Evolutionary conservation across 2,113 vertebrate species (phyloP).

Genomic region (Gobiocypris rarus): DNA sequence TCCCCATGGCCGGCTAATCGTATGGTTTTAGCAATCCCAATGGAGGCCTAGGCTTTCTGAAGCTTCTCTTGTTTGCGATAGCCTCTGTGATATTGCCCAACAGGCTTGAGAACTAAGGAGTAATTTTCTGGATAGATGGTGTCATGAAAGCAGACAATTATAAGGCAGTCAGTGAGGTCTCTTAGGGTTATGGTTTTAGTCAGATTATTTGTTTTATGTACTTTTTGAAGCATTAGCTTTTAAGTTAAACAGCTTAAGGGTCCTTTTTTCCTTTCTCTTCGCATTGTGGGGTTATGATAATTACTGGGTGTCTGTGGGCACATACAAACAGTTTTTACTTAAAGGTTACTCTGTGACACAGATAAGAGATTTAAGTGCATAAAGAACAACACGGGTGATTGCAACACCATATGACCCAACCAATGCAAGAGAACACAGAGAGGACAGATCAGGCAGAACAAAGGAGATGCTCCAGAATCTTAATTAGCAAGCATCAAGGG

Average conservation of each 20-base stretch:
- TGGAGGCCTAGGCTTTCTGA: conserved; percentile 67
- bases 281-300: conserved; percentile 72
- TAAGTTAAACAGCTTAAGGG: conserved; percentile 79
- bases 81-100: conserved; percentile 72
- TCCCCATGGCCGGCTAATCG: conserved; percentile 71
- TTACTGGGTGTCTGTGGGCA: conserved; percentile 75
- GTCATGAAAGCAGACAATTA: conserved; percentile 82
- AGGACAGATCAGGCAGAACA: conserved; percentile 40
- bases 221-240: conserved; percentile 78
- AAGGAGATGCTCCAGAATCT: conserved; percentile 39
- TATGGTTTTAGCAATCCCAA: conserved; percentile 71
- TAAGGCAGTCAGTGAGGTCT: conserved; percentile 76
- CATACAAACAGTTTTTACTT: conserved; percentile 63
- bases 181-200: conserved; percentile 79
- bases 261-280: conserved; percentile 60
- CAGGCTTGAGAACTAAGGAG: conserved; percentile 74
- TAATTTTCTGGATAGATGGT: conserved; percentile 79
- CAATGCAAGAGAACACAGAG: conserved; percentile 20
- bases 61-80: conserved; percentile 73
- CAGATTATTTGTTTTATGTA: conserved; percentile 80
- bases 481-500: conserved; percentile 50
- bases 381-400: conserved; percentile 16
- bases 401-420: conserved; percentile 25
- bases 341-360: conserved; percentile 65
- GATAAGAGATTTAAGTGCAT: conserved; percentile 42